A percentile compares a stretch with the other conserved stretches of the same genome.
These are phyloP conservation scores for Danio albolineatus DNA, from an alignment of 2,797 vertebrate species.

Conservation along the genomic window DNA sequence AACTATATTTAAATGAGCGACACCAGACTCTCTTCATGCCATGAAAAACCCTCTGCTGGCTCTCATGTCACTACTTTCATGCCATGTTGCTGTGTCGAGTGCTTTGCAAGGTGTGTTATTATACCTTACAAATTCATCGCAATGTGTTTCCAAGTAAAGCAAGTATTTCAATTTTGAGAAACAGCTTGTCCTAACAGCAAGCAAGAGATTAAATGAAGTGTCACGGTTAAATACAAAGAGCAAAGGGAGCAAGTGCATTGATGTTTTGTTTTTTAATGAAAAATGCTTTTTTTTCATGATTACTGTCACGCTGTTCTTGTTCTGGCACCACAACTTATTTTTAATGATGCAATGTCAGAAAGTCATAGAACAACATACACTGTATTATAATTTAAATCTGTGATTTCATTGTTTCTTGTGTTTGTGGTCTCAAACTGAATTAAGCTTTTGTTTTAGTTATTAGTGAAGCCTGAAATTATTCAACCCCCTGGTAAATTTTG, in stretches of 20 bases:
- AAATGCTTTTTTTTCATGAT: not conserved
- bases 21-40: not conserved
- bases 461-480: too few species aligned
- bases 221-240: constrained; percentile 2
- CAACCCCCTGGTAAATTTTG: too few species aligned
- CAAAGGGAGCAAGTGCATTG: not conserved
- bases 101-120: not conserved
- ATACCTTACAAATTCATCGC: not conserved
- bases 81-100: not conserved
- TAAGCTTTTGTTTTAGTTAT: too few species aligned
- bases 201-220: not conserved
- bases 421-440: not conserved
- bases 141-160: not conserved
- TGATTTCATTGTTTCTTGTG: not conserved
- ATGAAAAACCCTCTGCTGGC: not conserved
- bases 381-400: not conserved
- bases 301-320: not conserved
- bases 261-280: not conserved
- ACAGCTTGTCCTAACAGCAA: not conserved
- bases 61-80: not conserved
- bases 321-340: not conserved
- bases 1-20: too few species aligned
- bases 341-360: not conserved
- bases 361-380: not conserved
- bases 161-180: not conserved